A percentile compares a stretch with the other conserved stretches of the same genome.
Evolutionary conservation across 2,888 invertebrate species (phyloP).

Genomic region (Metopia argyrocephala): DNA sequence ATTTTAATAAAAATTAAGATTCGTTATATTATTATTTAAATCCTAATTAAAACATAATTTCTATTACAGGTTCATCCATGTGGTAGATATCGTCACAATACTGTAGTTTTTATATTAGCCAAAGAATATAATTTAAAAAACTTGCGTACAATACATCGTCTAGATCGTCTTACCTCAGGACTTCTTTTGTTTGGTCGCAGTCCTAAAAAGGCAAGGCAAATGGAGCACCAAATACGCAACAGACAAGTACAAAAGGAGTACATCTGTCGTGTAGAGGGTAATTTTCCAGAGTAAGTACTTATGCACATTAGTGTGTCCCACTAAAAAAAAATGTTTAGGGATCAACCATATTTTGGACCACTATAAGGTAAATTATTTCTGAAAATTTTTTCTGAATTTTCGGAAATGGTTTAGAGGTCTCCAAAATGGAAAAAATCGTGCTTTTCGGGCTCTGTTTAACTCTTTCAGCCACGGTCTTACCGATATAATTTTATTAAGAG

Average conservation of each 20-base stretch:
- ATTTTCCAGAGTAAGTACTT: conserved; percentile 90
- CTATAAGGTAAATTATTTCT: too few relatives aligned
- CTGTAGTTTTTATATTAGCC: conserved; percentile 96
- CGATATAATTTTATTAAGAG: too few relatives aligned
- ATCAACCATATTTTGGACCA: too few relatives aligned
- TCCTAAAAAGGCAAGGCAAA: conserved; percentile 94
- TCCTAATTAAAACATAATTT: conserved; percentile 44
- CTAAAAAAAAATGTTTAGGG: too few relatives aligned
- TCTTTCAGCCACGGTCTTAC: too few relatives aligned
- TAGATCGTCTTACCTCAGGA: conserved; percentile 97
- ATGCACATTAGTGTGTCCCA: too few relatives aligned
- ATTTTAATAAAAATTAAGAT: too few relatives aligned
- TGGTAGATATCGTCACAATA: conserved; percentile 98
- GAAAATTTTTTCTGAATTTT: too few relatives aligned
- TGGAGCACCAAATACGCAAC: conserved; percentile 96
- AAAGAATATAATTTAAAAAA: conserved; percentile 97
- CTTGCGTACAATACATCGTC: conserved; percentile 94
- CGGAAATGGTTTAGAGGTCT: too few relatives aligned
- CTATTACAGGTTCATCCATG: conserved; percentile 93
- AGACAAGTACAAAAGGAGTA: conserved; percentile 96
- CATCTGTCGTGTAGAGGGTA: conserved; percentile 95
- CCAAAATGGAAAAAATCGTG: too few relatives aligned
- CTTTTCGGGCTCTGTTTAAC: too few relatives aligned
- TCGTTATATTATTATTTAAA: too few relatives aligned
- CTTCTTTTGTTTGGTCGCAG: conserved; percentile 95